Percentiles rank a stretch among this genome's conserved stretches.
Evolutionary conservation across 2,113 vertebrate genomes (phyloP).

Genomic region (Mustelus asterias): DNA sequence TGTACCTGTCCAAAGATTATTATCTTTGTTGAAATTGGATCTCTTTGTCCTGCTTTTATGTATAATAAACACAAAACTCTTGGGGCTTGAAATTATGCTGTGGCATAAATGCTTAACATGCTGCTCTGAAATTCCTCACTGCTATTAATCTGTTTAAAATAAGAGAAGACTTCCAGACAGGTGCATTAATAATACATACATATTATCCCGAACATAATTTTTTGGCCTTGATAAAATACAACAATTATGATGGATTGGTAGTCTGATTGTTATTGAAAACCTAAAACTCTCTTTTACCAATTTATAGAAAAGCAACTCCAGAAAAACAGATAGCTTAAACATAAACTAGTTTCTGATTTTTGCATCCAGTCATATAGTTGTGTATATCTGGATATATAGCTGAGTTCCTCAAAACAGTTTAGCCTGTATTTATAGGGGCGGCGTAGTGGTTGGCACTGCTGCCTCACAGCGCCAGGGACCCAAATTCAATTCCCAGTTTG

Average conservation of each 20-base stretch:
- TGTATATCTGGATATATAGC: too few species aligned
- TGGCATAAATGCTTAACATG: neutral
- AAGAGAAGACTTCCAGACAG: neutral
- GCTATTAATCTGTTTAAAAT: conserved; percentile 7
- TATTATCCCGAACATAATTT: neutral
- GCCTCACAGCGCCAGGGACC: too few species aligned
- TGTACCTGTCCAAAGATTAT: conserved; percentile 21
- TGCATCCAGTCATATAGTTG: neutral
- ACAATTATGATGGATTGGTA: neutral
- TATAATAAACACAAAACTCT: conserved; percentile 17
- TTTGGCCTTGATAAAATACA: neutral
- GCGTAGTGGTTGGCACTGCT: too few species aligned
- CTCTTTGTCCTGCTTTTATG: neutral
- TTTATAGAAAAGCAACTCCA: neutral
- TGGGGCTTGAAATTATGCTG: conserved; percentile 8
- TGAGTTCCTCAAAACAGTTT: neutral
- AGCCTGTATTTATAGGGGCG: neutral
- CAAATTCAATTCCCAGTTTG: too few species aligned
- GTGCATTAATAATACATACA: neutral
- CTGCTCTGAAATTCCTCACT: neutral
- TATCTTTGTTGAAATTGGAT: neutral
- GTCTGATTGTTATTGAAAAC: neutral
- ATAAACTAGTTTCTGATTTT: neutral
- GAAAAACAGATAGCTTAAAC: neutral
- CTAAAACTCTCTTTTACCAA: neutral